A percentile compares a stretch with the other conserved stretches of the same genome.
Evolutionary conservation across 2,797 vertebrate species (phyloP).

Genomic region (Graptemys geographica): DNA sequence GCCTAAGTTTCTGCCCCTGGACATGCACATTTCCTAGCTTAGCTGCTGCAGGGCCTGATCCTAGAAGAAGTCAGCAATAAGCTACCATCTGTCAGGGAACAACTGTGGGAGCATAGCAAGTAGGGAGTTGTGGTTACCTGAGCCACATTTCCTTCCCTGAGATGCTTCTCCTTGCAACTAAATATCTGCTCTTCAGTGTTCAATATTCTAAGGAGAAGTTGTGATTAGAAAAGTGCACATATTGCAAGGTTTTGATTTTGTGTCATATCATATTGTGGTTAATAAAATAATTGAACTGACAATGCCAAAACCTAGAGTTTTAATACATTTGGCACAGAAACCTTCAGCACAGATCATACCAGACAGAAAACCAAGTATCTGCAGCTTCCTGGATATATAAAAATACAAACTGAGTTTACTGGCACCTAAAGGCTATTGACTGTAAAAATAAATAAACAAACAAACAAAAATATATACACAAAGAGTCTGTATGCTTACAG

Average conservation of each 20-base stretch:
- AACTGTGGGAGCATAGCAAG: neutral
- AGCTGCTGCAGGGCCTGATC: neutral
- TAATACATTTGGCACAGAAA: conserved; percentile 7
- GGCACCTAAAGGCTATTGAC: neutral
- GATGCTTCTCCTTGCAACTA: neutral
- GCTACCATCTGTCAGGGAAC: neutral
- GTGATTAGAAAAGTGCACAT: neutral
- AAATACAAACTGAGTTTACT: neutral
- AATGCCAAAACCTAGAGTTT: neutral
- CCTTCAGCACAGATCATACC: neutral
- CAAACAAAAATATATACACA: neutral
- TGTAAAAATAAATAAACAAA: neutral
- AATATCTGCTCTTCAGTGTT: neutral
- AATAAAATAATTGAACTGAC: neutral
- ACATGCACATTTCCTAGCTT: neutral
- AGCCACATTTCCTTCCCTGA: neutral
- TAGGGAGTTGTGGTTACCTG: neutral
- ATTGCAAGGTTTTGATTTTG: neutral
- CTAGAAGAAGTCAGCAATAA: neutral
- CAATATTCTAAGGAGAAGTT: neutral
- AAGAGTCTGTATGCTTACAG: neutral
- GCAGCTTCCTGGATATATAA: neutral
- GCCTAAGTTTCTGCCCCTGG: neutral
- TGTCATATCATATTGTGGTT: neutral
- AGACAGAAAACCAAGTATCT: neutral